Base-by-base conservation (phyloP, 1,140 invertebrate genomes). In the Procambarus clarkii region DNA sequence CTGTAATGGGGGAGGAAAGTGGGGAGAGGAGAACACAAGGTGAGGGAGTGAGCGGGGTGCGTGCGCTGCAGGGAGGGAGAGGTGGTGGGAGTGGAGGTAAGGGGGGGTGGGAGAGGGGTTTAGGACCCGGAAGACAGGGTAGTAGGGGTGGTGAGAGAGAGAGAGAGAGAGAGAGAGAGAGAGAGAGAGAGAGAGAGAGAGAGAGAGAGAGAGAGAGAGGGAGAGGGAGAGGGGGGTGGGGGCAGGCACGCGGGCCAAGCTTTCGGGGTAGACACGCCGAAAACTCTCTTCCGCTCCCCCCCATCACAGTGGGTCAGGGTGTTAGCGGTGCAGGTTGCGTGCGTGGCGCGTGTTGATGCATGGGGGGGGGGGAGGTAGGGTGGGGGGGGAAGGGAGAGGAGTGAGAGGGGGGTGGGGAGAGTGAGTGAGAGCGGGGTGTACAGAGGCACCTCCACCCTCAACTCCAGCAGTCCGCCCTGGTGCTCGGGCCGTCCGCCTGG, bases 391-490 rank as follows among this genome's bases (percentile, higher is more conserved):
- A 3, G 21, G 46, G 21, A 48, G 50, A 21, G 85, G 71, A 50
- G 48, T 45, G 76, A 44, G 48, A n/a, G 83, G 34, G 18, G 81
- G 81, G 81, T 60, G 50, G 83, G 64, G 34, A 78, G 85, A 86
- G 85, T 86, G 85, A 86, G 85, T 86, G 84, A 86, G 85, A 54
- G 50, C 50, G 50, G 85, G 85, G 74, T 48, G 85, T 86, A 86
- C 74, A 86, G 85, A 78, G 85, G 85, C 85, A 78, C 85, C 85
- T 78, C 74, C 85, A 86, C 85, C 85, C 85, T 58, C 48, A 77
- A 54, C 58, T n/a, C 85, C 85, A 60, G 74, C 85, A 86, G 85
- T 78, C 85, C 74, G 18, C 74, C 85, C 74, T 77, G 48, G 71
- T 77, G 85, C 74, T 54, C 71, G 44, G 74, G 60, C 85, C 85